phyloP scores from a whole-genome alignment of 1,140 invertebrate species.

The Nasonia giraulti region DNA sequence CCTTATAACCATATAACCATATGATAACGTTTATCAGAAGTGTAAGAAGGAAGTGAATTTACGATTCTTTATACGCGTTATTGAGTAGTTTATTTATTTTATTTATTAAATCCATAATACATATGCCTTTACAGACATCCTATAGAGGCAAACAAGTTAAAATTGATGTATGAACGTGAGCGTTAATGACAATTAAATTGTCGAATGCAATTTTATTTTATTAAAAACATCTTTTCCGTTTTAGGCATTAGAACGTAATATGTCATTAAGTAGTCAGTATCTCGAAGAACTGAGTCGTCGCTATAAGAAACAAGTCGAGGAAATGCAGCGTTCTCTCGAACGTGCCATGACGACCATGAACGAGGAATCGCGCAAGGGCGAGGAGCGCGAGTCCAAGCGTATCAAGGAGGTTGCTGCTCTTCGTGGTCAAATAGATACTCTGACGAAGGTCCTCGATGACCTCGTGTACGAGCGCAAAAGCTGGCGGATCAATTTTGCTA shows the following conservation, averaged over 20 bases:
- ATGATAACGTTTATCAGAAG: no score
- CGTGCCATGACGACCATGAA: slow-evolving; percentile 85
- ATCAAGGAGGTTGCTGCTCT: slow-evolving; percentile 78
- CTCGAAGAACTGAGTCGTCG: slow-evolving; percentile 94
- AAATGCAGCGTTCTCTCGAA: slow-evolving; percentile 91
- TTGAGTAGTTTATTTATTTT: no score
- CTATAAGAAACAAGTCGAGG: slow-evolving; percentile 97
- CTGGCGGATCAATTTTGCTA: slow-evolving; percentile 78
- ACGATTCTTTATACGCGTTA: not conserved
- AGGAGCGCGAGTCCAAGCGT: slow-evolving; percentile 81
- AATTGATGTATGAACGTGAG: no score
- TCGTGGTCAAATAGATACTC: slow-evolving; percentile 77
- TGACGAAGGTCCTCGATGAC: slow-evolving; percentile 76
- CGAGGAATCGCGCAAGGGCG: slow-evolving; percentile 82
- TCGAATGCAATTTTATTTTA: not conserved
- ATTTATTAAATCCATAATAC: no score
- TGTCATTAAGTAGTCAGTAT: slow-evolving; percentile 96
- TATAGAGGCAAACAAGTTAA: no score
- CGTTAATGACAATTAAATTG: no score
- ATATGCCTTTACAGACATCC: no score
- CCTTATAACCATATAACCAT: no score
- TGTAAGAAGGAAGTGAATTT: not conserved
- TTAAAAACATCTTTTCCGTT: not conserved
- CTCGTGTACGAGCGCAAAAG: slow-evolving; percentile 80
- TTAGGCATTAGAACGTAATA: slow-evolving; percentile 93